Conservation (phyloP, 2,113 vertebrate species). For the Piaya cayana region DNA sequence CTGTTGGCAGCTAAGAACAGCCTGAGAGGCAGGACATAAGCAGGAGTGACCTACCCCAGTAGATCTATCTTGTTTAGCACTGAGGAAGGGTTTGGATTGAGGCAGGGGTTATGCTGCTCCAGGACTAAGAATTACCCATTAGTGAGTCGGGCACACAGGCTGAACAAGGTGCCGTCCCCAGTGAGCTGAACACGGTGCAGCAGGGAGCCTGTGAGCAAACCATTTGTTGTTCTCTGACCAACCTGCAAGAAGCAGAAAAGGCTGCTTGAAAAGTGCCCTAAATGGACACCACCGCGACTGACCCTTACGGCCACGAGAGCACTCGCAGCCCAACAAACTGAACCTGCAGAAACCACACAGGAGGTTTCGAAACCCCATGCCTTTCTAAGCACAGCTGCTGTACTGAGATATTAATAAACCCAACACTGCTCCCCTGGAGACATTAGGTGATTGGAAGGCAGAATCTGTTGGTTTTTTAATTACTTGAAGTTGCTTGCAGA, state of each 20-base stretch:
- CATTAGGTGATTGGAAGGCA: not conserved
- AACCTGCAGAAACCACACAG: rapidly evolving
- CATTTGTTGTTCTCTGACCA: rapidly evolving
- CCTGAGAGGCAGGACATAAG: not conserved
- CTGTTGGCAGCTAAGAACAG: not conserved
- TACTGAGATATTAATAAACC: not conserved
- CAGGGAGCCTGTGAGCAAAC: rapidly evolving
- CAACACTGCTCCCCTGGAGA: not conserved
- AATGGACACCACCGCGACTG: not conserved
- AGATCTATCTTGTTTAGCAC: rapidly evolving
- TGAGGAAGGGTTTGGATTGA: not conserved
- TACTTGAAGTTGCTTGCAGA: not conserved
- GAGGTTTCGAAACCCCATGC: rapidly evolving
- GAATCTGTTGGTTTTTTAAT: not conserved
- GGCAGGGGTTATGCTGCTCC: not conserved
- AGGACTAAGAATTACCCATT: not conserved
- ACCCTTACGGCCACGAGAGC: rapidly evolving
- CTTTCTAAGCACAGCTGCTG: not conserved
- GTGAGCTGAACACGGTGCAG: not conserved
- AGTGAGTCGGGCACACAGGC: not conserved
- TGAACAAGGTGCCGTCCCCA: not conserved
- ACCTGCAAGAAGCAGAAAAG: not conserved
- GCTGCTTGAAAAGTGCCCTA: not conserved
- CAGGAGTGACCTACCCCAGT: rapidly evolving
- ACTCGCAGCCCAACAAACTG: rapidly evolving